A percentile compares a stretch with the other conserved stretches of the same genome.
phyloP scores from a whole-genome alignment of 2,888 invertebrate species.

The Nomada goodeniana region DNA sequence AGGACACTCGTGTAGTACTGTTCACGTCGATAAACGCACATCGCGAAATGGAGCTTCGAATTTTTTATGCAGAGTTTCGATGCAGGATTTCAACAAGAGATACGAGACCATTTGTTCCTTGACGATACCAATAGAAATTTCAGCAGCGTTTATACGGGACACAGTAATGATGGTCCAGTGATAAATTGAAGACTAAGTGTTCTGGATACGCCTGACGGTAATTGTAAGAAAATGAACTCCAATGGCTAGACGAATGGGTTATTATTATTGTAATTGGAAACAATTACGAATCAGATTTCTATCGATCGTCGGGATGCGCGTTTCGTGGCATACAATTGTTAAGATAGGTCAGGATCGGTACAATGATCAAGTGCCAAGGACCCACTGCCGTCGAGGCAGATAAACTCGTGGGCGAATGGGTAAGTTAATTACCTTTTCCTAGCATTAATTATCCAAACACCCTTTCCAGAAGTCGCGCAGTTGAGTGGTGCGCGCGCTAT shows the following conservation, averaged over 20 bases:
- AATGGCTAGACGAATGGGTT: no score
- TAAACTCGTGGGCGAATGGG: no score
- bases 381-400: no score
- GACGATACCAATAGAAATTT: not conserved
- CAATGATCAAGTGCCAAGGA: no score
- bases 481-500: no score
- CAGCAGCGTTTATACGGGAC: not conserved
- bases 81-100: not conserved
- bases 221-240: constrained; percentile 2
- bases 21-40: not conserved
- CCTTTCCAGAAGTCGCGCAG: no score
- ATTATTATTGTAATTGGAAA: not conserved
- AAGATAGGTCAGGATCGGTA: no score
- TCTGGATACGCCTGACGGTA: not conserved
- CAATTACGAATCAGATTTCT: not conserved
- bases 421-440: no score
- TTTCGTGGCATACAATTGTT: no score
- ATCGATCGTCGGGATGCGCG: no score
- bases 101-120: not conserved
- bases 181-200: not conserved
- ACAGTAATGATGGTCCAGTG: not conserved
- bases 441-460: no score
- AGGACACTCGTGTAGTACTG: not conserved
- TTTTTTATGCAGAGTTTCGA: not conserved
- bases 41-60: not conserved